Conservation (phyloP, 2,113 vertebrate genomes). For the Rafetus swinhoei region DNA sequence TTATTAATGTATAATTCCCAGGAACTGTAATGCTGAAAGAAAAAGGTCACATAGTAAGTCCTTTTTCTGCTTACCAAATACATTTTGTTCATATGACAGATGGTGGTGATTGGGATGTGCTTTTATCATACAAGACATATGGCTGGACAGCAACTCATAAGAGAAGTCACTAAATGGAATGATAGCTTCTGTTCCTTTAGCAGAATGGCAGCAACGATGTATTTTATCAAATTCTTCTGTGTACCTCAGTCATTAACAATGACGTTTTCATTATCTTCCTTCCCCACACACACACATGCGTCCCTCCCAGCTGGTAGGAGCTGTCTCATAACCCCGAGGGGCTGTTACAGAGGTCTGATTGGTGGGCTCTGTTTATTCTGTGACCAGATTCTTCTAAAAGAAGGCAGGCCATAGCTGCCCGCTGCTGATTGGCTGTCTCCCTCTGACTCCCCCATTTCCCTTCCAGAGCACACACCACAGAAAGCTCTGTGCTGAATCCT, state of each 20-base stretch:
- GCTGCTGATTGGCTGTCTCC: slow-evolving; percentile 62
- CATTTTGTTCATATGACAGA: not conserved
- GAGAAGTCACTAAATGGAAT: not conserved
- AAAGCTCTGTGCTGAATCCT: slow-evolving; percentile 66
- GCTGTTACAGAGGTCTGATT: slow-evolving; percentile 15
- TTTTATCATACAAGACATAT: not conserved
- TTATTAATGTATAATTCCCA: not conserved
- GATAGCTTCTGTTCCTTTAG: not conserved
- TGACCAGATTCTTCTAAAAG: slow-evolving; percentile 63
- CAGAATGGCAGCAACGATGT: not conserved
- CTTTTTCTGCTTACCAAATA: not conserved
- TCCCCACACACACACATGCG: not conserved
- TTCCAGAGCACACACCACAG: slow-evolving; percentile 49
- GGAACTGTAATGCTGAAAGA: slow-evolving; percentile 2
- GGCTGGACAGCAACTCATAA: not conserved
- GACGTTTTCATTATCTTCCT: not conserved
- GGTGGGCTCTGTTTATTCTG: slow-evolving; percentile 45
- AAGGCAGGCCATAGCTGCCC: slow-evolving; percentile 43
- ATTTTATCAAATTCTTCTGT: not conserved
- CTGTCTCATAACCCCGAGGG: slow-evolving; percentile 14
- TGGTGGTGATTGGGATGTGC: slow-evolving; percentile 18
- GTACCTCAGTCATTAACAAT: not conserved
- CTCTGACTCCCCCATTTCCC: slow-evolving; percentile 12
- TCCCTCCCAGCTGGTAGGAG: not conserved
- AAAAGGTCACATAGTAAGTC: not conserved